Evolutionary conservation across 2,888 invertebrate genomes (phyloP), one percentile per base, ranked within the genome.

Genomic region (Schizotus pectinicornis): DNA sequence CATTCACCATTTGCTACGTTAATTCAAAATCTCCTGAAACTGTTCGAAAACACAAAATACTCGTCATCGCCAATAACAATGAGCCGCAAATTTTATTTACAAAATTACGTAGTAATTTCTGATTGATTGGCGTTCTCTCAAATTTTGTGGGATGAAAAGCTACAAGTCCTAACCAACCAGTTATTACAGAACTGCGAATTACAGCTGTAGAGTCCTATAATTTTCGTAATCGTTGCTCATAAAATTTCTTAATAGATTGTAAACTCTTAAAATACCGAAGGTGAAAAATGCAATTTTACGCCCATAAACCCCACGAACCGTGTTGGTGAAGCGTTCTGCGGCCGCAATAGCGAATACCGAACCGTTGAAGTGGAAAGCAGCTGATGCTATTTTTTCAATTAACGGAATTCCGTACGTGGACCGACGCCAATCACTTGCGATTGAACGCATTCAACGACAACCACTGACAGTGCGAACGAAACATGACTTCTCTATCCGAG

Each of bases 311-410:
- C 53, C 39, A 51, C 47, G 30, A 14, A 45, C 50, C 49, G 53
- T 52, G 31, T 32, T 31, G 48, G 42, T 47, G 48, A 49, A 49
- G 41, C 49, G 49, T 33, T 41, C 14, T 41, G 53, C 48, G 36
- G 58, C 42, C 30, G 56, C 56, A 56, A 60, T 60, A 45, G 60
- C 56, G 39, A 56, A 60, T 60, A 52, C 56, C 60, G 37, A 42
- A 51, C 56, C 60, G 60, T 43, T 48, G 56, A 60, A 47, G 60
- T 60, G 60, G 60, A 60, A 60, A 60, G 60, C 52, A 52, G 57
- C 51, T 49, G 52, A 56, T 60, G 59, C 63, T 58, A 62, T 64
- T 64, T 61, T 64, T 64, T 64, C 63, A 64, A 64, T 64, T 64
- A 64, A 63, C 62, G 56, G 49, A 64, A 64, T 64, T 63, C 64